Percentiles rank a stretch among this genome's conserved stretches.
Evolutionary conservation across 2,113 vertebrate species (phyloP).

Genomic region (Brachionichthys hirsutus): DNA sequence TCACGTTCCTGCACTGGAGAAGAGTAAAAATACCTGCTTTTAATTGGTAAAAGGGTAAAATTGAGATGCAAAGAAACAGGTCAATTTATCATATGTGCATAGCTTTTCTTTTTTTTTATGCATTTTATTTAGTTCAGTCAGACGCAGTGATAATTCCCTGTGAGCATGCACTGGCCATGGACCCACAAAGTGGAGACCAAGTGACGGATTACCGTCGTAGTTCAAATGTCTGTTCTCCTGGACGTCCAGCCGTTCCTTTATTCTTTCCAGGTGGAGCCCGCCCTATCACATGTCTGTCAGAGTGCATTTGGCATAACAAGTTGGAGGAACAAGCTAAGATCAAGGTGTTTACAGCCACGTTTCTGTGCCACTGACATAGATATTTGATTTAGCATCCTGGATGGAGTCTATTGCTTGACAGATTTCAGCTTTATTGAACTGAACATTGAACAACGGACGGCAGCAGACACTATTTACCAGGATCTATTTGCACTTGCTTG

Average conservation of each 20-base stretch:
- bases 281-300: slow-evolving; percentile 48
- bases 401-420: slow-evolving; percentile 2
- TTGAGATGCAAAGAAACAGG: not conserved
- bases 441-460: not conserved
- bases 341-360: slow-evolving; percentile 42
- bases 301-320: slow-evolving; percentile 62
- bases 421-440: slow-evolving; percentile 28
- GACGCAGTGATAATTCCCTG: not conserved
- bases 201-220: slow-evolving; percentile 37
- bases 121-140: too few species aligned
- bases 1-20: not conserved
- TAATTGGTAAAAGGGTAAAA: not conserved
- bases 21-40: not conserved
- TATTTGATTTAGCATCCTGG: slow-evolving; percentile 33
- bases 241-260: slow-evolving; percentile 15
- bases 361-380: slow-evolving; percentile 17
- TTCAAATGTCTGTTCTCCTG: slow-evolving; percentile 40
- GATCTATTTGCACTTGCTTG: not conserved
- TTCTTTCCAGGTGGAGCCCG: slow-evolving; percentile 24
- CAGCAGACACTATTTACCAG: slow-evolving; percentile 3
- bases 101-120: too few species aligned
- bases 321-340: slow-evolving; percentile 33
- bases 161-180: not conserved
- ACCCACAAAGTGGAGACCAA: not conserved
- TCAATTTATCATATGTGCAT: too few species aligned